Base-by-base conservation (phyloP, 2,113 vertebrate species). In the Etheostoma cragini region DNA sequence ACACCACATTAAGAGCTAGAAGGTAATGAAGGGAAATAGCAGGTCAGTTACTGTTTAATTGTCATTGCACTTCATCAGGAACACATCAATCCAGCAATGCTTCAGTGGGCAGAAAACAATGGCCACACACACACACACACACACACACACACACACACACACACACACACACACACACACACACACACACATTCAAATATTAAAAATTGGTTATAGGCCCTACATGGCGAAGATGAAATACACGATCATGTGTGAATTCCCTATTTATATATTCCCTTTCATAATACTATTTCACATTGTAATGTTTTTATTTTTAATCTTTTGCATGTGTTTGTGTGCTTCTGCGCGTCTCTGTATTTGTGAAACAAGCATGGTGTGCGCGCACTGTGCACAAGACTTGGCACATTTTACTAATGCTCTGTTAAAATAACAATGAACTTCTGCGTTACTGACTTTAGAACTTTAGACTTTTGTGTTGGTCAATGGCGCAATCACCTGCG, bases 31-130 rank as follows among this genome's bases (percentile, higher is more conserved):
- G 95, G 95, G 96, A 96, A 96, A 96, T 96, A 96, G 95, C 95
- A 96, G 97, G 97, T 98, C 96, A 97, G 96, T 97, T 97, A 96
- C 96, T 97, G 96, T 97, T 98, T 98, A 98, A 98, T 98, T 98
- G 96, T 97, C 97, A 97, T 95, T 96, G 96, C 96, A 96, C 96
- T 96, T 97, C 96, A 96, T 96, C 95, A 95, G 94, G 89, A 97
- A 96, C 96, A 95, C 96, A 97, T 97, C 97, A 97, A 96, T 97
- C 97, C 94, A 95, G 95, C 93, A 95, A 94, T 95, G 97, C 97
- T 97, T 97, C 96, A 96, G 94, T 96, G 96, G 97, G 96, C 96
- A 96, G 97, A 97, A 97, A 97, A 97, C 96, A 97, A 94, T 93
- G 94, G 92, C 93, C 96, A 95, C 94, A 88, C 94, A 86, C 91